These are phyloP conservation scores for Cephus sareptanus DNA, from an alignment of 2,888 invertebrate species.

Conservation along the genomic window DNA sequence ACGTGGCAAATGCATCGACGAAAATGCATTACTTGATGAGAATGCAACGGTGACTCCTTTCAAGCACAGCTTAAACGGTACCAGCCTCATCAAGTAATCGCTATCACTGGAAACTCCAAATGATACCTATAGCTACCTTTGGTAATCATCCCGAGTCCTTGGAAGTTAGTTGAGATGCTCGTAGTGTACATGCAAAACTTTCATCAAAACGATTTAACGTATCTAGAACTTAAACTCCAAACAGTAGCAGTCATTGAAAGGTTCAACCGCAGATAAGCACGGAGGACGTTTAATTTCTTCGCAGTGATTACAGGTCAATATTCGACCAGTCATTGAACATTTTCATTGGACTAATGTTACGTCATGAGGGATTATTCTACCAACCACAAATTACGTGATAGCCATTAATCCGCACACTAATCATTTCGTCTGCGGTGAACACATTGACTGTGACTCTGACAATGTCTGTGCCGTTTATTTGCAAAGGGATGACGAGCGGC, in stretches of 20 bases:
- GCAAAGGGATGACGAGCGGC: background rate
- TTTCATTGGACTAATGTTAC: background rate
- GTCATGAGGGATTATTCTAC: background rate
- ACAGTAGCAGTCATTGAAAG: too few relatives aligned
- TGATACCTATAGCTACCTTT: background rate
- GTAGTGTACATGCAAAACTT: background rate
- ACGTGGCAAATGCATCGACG: background rate
- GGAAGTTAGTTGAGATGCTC: background rate
- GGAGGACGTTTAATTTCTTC: background rate
- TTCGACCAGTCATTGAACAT: background rate
- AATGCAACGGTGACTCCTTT: background rate
- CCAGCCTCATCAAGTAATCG: background rate
- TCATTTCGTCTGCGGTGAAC: background rate
- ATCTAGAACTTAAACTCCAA: background rate
- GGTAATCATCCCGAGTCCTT: background rate
- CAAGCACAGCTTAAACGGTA: background rate
- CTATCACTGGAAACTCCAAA: background rate
- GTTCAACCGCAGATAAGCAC: background rate
- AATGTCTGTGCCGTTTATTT: background rate
- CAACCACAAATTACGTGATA: background rate
- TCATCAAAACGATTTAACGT: background rate
- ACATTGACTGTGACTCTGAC: background rate
- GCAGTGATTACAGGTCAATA: background rate
- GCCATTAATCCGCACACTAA: background rate
- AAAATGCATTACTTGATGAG: background rate